Conservation (phyloP, 2,113 vertebrate species). For the Laticauda colubrina region DNA sequence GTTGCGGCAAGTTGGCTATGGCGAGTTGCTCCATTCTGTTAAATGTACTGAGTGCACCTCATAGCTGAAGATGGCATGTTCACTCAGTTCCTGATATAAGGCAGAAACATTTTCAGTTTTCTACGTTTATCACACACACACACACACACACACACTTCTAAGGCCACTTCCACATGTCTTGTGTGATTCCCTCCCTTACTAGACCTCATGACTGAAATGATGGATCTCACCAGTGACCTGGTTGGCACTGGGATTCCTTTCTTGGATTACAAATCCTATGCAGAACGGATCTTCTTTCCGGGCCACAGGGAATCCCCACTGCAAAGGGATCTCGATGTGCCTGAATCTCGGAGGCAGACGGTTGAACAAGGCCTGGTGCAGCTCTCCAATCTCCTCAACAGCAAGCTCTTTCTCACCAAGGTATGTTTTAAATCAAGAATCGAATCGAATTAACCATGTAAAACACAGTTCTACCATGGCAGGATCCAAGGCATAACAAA, state of each 20-base stretch:
- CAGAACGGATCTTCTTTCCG: constrained; percentile 96
- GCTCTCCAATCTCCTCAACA: constrained; percentile 97
- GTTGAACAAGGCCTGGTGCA: constrained; percentile 96
- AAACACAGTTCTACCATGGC: no score
- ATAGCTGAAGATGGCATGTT: background rate
- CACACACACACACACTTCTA: background rate
- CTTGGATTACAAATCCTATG: constrained; percentile 92
- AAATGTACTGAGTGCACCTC: background rate
- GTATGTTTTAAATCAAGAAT: constrained; percentile 60
- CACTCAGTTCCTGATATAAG: background rate
- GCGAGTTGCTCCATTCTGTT: background rate
- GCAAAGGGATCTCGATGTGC: constrained; percentile 89
- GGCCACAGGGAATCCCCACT: constrained; percentile 92
- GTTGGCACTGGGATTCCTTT: constrained; percentile 95
- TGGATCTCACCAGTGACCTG: constrained; percentile 95
- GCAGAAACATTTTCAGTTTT: background rate
- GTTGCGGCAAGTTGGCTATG: background rate
- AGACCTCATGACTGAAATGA: constrained; percentile 99
- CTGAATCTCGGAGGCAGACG: constrained; percentile 88
- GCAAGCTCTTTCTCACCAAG: constrained; percentile 98
- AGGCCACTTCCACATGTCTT: background rate
- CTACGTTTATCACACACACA: background rate
- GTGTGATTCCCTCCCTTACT: constrained; percentile 35
- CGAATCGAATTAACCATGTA: no score
- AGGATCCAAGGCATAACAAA: background rate